Evolutionary conservation across 1,140 invertebrate genomes (phyloP).

Genomic region (Patella vulgata): DNA sequence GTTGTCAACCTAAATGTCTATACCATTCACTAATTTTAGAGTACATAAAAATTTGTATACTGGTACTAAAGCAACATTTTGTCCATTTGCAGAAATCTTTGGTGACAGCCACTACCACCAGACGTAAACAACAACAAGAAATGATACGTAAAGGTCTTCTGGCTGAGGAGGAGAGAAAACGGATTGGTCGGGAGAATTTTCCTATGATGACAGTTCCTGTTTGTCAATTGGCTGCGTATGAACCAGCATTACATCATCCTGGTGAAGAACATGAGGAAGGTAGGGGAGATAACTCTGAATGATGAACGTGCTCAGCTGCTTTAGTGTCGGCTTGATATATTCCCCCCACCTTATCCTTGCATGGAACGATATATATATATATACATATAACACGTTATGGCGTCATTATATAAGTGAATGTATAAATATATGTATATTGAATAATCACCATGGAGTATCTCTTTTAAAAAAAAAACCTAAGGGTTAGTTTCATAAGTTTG

Average conservation of each 20-base stretch:
- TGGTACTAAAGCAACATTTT: background rate
- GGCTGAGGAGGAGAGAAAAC: constrained; percentile 94
- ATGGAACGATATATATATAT: too few relatives aligned
- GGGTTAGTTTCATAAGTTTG: too few relatives aligned
- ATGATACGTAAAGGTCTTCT: constrained; percentile 93
- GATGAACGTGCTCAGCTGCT: constrained; percentile 1
- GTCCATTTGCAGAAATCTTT: constrained; percentile 78
- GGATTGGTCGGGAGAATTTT: constrained; percentile 94
- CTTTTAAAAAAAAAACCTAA: too few relatives aligned
- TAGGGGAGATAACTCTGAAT: constrained; percentile 28
- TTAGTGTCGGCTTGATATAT: too few relatives aligned
- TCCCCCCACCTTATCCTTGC: too few relatives aligned
- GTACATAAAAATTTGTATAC: too few relatives aligned
- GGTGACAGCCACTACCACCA: constrained; percentile 97
- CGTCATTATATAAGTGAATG: too few relatives aligned
- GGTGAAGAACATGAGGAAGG: constrained; percentile 66
- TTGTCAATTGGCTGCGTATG: constrained; percentile 86
- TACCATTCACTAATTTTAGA: too few relatives aligned
- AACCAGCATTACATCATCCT: constrained; percentile 86
- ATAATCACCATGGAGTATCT: too few relatives aligned
- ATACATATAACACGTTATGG: too few relatives aligned
- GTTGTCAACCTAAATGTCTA: too few relatives aligned
- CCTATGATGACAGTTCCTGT: constrained; percentile 96
- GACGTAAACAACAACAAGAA: constrained; percentile 99
- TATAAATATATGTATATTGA: too few relatives aligned